phyloP scores from a whole-genome alignment of 1,140 invertebrate species.

The Zaprionus inermis region DNA sequence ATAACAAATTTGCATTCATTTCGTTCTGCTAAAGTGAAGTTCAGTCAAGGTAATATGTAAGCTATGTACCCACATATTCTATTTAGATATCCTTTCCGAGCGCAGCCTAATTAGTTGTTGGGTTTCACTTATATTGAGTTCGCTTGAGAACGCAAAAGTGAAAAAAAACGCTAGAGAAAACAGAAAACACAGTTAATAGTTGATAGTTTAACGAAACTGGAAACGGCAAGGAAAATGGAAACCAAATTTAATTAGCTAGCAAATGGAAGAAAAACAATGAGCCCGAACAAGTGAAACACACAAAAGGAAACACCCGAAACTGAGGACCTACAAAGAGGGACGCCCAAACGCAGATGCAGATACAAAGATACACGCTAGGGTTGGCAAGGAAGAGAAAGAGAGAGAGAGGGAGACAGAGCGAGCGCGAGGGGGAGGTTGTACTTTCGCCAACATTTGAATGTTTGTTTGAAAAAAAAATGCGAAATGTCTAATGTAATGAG shows the following conservation, averaged over 20 bases:
- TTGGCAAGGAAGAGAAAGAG: background rate
- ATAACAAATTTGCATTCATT: too few species aligned
- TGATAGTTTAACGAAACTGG: slow-evolving; percentile 14
- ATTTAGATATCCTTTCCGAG: background rate
- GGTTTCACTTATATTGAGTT: background rate
- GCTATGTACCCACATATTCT: too few species aligned
- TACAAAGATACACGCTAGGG: background rate
- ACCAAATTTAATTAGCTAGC: slow-evolving; percentile 49
- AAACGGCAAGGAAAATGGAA: slow-evolving; percentile 21
- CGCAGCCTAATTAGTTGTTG: background rate
- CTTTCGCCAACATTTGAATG: slow-evolving; percentile 13
- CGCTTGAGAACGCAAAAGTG: background rate
- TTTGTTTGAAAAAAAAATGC: slow-evolving; percentile 22
- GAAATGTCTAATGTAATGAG: slow-evolving; percentile 4
- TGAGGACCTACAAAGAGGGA: background rate
- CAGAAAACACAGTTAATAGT: background rate
- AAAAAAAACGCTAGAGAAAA: background rate
- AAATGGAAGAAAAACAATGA: slow-evolving; percentile 54
- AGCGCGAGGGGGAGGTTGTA: slow-evolving; percentile 6
- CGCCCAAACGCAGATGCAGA: background rate
- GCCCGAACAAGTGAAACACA: slow-evolving; percentile 4
- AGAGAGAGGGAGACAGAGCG: slow-evolving; percentile 8
- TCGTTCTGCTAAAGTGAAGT: too few species aligned
- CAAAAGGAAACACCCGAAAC: slow-evolving; percentile 6
- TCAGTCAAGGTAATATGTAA: too few species aligned